Percentiles rank a stretch among this genome's conserved stretches.
These are phyloP conservation scores for Petrosia ficiformis DNA, from an alignment of 37 sponge, comb jelly and placozoan genomes.

Conservation along the genomic window DNA sequence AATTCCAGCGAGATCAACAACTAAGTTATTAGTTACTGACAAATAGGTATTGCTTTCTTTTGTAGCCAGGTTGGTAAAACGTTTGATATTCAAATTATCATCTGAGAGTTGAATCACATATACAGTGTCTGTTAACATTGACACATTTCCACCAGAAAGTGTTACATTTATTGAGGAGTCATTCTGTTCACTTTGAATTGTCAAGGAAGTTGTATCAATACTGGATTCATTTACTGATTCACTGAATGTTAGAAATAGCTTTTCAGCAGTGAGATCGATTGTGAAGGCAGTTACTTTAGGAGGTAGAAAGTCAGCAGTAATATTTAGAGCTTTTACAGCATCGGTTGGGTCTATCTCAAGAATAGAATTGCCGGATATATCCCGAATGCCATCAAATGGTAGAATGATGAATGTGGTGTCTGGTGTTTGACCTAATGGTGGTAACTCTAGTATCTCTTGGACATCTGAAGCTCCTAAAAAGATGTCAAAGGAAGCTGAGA, in stretches of 20 bases:
- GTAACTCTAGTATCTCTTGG: conserved; percentile 36
- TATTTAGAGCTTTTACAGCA: conserved; percentile 55
- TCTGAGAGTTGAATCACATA: conserved; percentile 31
- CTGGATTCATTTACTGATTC: conserved; percentile 58
- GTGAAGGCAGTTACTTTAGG: conserved; percentile 57
- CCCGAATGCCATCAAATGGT: conserved; percentile 49
- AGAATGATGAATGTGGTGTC: conserved; percentile 71
- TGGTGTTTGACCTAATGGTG: conserved; percentile 72
- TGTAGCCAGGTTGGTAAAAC: conserved; percentile 49
- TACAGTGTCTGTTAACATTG: conserved; percentile 11
- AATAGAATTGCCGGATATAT: conserved; percentile 64
- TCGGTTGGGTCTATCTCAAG: conserved; percentile 23
- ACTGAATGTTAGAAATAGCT: conserved; percentile 67
- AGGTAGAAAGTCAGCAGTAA: conserved; percentile 74
- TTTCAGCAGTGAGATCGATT: conserved; percentile 73
- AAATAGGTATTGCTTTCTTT: conserved; percentile 53
- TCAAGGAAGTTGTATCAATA: conserved; percentile 36
- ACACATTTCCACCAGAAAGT: conserved; percentile 16
- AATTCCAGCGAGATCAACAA: conserved; percentile 70
- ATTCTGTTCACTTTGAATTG: conserved; percentile 41
- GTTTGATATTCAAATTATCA: conserved; percentile 70
- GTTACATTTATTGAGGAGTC: conserved; percentile 20
- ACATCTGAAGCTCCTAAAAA: conserved; percentile 37
- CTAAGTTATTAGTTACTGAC: conserved; percentile 25
- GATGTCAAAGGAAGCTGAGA: conserved; percentile 27